A percentile compares a stretch with the other conserved stretches of the same genome.
These are phyloP conservation scores for Rhynchomys soricoides DNA, from an alignment of 2,113 vertebrate species.

Conservation along the genomic window DNA sequence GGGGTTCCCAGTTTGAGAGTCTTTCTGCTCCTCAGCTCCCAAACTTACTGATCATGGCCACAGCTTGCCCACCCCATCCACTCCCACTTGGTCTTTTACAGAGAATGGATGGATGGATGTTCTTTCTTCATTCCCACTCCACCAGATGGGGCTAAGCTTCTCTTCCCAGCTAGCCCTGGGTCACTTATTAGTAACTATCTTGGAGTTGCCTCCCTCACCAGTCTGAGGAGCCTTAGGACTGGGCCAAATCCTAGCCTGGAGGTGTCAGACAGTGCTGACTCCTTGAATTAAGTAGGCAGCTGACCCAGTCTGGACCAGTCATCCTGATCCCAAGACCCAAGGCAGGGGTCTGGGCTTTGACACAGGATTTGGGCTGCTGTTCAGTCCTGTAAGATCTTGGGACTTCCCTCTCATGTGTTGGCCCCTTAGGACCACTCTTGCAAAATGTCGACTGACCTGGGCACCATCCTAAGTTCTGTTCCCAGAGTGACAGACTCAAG, in stretches of 20 bases:
- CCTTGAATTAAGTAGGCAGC: not conserved
- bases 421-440: not conserved
- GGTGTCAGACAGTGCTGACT: not conserved
- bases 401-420: not conserved
- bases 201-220: not conserved
- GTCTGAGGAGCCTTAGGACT: not conserved
- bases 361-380: not conserved
- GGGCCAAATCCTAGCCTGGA: not conserved
- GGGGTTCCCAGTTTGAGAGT: not conserved
- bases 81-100: not conserved
- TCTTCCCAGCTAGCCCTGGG: not conserved
- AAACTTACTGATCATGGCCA: not conserved
- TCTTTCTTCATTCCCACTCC: not conserved
- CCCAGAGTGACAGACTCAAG: not conserved
- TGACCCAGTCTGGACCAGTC: not conserved
- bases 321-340: not conserved
- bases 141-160: not conserved
- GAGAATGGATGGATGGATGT: not conserved
- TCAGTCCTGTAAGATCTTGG: not conserved
- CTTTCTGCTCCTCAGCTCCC: not conserved
- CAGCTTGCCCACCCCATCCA: rapidly evolving
- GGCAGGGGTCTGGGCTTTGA: not conserved
- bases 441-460: not conserved
- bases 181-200: not conserved
- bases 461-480: not conserved